Percentiles rank a stretch among this genome's conserved stretches.
These are phyloP conservation scores for Cotesia typhae DNA, from an alignment of 1,140 invertebrate species.

Conservation along the genomic window DNA sequence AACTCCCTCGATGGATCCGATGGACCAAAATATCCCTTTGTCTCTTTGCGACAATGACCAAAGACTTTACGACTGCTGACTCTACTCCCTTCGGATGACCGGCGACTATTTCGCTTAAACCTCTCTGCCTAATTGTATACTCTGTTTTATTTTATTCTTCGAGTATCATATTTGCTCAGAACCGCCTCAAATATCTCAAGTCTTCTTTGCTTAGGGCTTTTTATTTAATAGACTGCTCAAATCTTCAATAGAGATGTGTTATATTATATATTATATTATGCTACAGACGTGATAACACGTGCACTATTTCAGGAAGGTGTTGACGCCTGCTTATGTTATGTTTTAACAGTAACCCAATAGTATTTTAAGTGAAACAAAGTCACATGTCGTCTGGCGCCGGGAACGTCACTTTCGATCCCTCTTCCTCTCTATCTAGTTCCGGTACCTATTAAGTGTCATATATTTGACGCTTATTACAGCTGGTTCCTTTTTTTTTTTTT, in stretches of 20 bases:
- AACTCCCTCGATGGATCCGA: slow-evolving; percentile 11
- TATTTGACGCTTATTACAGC: too few relatives aligned
- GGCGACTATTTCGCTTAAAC: slow-evolving; percentile 41
- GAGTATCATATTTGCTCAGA: too few relatives aligned
- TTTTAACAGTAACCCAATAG: slow-evolving; percentile 65
- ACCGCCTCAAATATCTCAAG: background rate
- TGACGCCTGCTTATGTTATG: slow-evolving; percentile 56
- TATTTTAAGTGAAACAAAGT: slow-evolving; percentile 47
- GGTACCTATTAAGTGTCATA: too few relatives aligned
- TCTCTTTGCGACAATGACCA: slow-evolving; percentile 51
- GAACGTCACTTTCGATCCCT: too few relatives aligned
- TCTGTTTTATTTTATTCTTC: background rate
- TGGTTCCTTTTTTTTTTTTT: too few relatives aligned
- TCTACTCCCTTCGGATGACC: slow-evolving; percentile 43
- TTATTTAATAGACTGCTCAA: background rate
- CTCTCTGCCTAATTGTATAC: background rate
- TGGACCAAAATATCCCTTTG: background rate
- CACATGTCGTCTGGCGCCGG: background rate
- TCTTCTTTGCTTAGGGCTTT: background rate
- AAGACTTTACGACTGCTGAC: slow-evolving; percentile 53
- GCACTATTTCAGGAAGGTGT: slow-evolving; percentile 61
- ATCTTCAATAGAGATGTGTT: background rate
- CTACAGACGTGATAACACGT: slow-evolving; percentile 44
- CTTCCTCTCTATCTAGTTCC: too few relatives aligned
- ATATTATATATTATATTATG: too few relatives aligned